Evolutionary conservation across 1,140 invertebrate genomes (phyloP).

Genomic region (Cepaea nemoralis): DNA sequence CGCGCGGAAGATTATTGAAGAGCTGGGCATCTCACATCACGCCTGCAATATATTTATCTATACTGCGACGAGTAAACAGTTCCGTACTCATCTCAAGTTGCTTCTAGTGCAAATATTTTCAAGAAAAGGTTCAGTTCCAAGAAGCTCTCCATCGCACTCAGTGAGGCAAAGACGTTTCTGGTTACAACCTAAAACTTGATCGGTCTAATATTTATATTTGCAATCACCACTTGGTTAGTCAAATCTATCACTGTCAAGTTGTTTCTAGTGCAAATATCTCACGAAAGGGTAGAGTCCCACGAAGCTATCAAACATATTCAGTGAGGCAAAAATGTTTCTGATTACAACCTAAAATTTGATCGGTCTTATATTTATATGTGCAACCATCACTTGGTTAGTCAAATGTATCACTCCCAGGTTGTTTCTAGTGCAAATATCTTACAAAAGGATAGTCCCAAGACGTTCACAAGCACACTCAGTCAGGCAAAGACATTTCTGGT

Average conservation of each 20-base stretch:
- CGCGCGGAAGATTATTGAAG: conserved; percentile 54
- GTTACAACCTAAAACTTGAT: background rate
- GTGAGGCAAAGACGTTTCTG: background rate
- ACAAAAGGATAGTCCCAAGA: conserved; percentile 7
- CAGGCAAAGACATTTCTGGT: background rate
- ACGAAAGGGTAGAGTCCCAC: conserved; percentile 9
- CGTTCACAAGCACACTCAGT: conserved; percentile 7
- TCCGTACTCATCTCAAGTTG: conserved; percentile 50
- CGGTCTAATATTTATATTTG: too few species aligned
- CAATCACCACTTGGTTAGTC: too few species aligned
- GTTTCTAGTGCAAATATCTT: conserved; percentile 18
- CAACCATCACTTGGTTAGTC: too few species aligned
- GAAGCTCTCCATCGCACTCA: conserved; percentile 9
- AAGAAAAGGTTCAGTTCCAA: conserved; percentile 13
- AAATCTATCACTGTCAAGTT: too few species aligned
- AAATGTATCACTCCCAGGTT: too few species aligned
- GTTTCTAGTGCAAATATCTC: conserved; percentile 18
- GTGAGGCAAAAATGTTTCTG: background rate
- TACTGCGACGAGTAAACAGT: conserved; percentile 56
- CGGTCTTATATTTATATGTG: too few species aligned
- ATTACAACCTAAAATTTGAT: background rate
- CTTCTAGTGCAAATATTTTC: conserved; percentile 26
- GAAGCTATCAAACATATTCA: conserved; percentile 1
- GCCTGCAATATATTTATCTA: conserved; percentile 65
- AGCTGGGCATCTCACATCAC: conserved; percentile 62